A percentile compares a stretch with the other conserved stretches of the same genome.
phyloP scores from a whole-genome alignment of 2,797 vertebrate species.

The Vultur gryphus region DNA sequence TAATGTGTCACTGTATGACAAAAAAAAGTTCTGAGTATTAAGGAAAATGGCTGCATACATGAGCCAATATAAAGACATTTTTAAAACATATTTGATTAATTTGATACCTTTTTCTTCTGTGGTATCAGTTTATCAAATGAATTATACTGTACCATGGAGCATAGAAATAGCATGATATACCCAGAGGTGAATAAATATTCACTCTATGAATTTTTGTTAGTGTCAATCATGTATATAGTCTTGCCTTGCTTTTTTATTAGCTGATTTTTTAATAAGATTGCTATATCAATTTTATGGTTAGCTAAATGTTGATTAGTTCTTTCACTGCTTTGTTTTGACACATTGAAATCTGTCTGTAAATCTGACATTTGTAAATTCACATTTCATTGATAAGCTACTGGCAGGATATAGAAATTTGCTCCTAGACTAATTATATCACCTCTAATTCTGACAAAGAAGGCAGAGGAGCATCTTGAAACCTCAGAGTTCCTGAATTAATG shows the following conservation, averaged over 20 bases:
- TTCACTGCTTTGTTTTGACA: not conserved
- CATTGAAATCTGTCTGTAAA: not conserved
- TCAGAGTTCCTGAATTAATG: not conserved
- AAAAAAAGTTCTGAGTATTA: not conserved
- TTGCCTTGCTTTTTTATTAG: not conserved
- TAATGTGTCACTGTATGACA: not conserved
- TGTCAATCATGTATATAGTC: not conserved
- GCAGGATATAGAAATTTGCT: not conserved
- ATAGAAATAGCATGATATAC: not conserved
- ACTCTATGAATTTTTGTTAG: not conserved
- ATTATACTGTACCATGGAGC: not conserved
- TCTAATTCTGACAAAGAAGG: not conserved
- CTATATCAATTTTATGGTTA: not conserved
- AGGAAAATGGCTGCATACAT: not conserved
- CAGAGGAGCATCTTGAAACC: not conserved
- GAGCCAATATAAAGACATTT: not conserved
- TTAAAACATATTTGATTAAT: not conserved
- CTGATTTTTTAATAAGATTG: not conserved
- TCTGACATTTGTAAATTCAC: not conserved
- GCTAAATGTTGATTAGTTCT: not conserved
- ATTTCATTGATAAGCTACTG: not conserved
- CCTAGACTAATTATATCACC: not conserved
- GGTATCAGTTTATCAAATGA: not conserved
- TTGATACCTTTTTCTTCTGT: not conserved
- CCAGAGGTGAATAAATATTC: not conserved